A percentile compares a stretch with the other conserved stretches of the same genome.
phyloP scores from a whole-genome alignment of 2,888 invertebrate genomes.

The Neoitamus cyanurus region DNA sequence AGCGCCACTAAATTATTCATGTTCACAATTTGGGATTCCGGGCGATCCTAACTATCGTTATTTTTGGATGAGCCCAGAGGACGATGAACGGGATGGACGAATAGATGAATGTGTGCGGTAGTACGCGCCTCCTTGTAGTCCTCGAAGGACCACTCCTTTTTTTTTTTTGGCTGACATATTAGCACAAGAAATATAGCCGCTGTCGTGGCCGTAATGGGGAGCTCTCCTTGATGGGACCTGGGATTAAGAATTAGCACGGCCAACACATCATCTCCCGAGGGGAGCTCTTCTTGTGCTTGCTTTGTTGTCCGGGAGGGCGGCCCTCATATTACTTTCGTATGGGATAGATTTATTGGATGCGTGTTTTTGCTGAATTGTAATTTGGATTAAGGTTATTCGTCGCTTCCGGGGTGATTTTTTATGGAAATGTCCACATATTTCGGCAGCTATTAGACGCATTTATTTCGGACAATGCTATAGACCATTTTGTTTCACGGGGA shows the following conservation, averaged over 20 bases:
- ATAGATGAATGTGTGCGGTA: background rate
- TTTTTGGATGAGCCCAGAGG: background rate
- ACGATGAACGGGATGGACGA: background rate
- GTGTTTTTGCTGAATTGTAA: background rate
- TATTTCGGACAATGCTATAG: background rate
- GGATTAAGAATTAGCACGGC: background rate
- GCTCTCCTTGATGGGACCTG: background rate
- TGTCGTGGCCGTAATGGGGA: background rate
- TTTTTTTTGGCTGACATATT: background rate
- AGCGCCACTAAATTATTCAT: conserved; percentile 28
- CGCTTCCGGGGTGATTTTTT: background rate
- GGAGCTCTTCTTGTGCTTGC: background rate
- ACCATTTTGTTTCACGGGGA: too few relatives aligned
- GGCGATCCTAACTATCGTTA: conserved; percentile 16
- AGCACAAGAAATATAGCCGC: background rate
- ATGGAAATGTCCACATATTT: background rate
- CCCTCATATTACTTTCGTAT: background rate
- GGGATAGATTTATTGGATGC: background rate
- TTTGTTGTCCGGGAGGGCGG: background rate
- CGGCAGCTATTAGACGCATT: background rate
- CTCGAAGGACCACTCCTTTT: background rate
- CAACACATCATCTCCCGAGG: background rate
- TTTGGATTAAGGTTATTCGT: background rate
- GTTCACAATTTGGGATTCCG: conserved; percentile 16
- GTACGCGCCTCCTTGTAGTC: background rate